These are phyloP conservation scores for Trissonchulus sp. DNA, from an alignment of 2,888 invertebrate species.

Conservation along the genomic window DNA sequence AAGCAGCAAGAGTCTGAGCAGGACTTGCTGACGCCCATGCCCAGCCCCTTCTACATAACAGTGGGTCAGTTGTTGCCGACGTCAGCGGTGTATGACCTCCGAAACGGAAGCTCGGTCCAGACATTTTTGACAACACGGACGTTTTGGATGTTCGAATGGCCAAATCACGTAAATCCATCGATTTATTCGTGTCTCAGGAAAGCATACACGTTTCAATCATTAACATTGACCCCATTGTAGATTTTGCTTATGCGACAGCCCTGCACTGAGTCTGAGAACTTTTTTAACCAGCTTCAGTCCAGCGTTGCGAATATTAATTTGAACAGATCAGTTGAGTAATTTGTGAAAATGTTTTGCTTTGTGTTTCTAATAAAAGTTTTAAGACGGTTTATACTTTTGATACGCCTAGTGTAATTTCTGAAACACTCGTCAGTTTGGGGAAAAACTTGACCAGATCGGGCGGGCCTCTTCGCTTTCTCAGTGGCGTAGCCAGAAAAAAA, in stretches of 20 bases:
- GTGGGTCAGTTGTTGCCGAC: constrained; percentile 70
- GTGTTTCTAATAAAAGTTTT: no score
- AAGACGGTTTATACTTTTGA: no score
- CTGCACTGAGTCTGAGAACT: constrained; percentile 75
- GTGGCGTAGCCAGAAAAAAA: no score
- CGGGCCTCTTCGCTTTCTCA: no score
- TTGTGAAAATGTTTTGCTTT: no score
- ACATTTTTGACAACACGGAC: constrained; percentile 90
- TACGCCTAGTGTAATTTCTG: no score
- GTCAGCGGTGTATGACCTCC: constrained; percentile 71
- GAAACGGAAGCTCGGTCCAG: constrained; percentile 73
- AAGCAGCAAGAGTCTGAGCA: background rate
- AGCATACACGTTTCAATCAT: constrained; percentile 78
- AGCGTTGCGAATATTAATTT: no score
- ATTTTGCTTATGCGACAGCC: constrained; percentile 81
- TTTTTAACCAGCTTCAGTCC: constrained; percentile 59
- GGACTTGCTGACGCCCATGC: constrained; percentile 72
- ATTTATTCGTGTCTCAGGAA: constrained; percentile 73
- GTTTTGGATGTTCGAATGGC: constrained; percentile 90
- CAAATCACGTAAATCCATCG: constrained; percentile 80
- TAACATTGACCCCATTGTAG: constrained; percentile 82
- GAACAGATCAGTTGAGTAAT: no score
- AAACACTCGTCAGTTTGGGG: no score
- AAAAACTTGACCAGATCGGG: no score
- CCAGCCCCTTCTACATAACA: constrained; percentile 83